Evolutionary conservation across 2,797 vertebrate genomes (phyloP), one percentile per base, ranked within the genome.

Genomic region (Pangasius macronema): DNA sequence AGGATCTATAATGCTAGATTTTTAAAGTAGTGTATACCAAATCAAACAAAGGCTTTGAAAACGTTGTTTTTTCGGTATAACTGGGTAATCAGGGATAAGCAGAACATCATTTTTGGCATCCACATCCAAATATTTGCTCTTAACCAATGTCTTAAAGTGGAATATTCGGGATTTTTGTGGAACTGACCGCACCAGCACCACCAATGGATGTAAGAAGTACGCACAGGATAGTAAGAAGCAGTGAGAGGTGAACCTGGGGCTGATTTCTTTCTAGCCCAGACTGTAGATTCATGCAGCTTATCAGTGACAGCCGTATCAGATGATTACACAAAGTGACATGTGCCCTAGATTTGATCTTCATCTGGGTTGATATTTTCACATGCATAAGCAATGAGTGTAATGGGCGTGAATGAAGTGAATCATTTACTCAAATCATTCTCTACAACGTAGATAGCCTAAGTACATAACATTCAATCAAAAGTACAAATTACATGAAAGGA

Each of bases 231-330:
- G 8, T 33, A 9, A 33, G 16, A 79, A 79, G 16, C 18, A 79
- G 76, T 53, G 3, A 11, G 3, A 0, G 24, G 27, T 49, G 14
- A 51, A 4, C 1, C 27, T 49, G 24, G 24, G 42, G 5, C 49
- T 53, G 75, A 77, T 33, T 77, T 77, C n/a, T 53, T 55, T 77
- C 49, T 55, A 77, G 20, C 77, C 33, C 30, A 59, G 77, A 9
- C 20, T 36, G 55, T 27, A 80, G 73, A 14, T 49, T 75, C 22
- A 75, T 75, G 2, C 68, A 22, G 65, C 51, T 14, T 53, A 53
- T 53, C 14, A n/a, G 27, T 63, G 61, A n/a, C 20, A 0, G 5
- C 18, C 18, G 5, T 22, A 57, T 57, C 18, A 53, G 14, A 3
- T 53, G 51, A 53, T 53, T 16, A 53, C 51, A 53, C 14, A 49